Evolutionary conservation across 2,888 invertebrate species (phyloP), one percentile per base, ranked within the genome.

Genomic region (Scelioninae gen. 1): DNA sequence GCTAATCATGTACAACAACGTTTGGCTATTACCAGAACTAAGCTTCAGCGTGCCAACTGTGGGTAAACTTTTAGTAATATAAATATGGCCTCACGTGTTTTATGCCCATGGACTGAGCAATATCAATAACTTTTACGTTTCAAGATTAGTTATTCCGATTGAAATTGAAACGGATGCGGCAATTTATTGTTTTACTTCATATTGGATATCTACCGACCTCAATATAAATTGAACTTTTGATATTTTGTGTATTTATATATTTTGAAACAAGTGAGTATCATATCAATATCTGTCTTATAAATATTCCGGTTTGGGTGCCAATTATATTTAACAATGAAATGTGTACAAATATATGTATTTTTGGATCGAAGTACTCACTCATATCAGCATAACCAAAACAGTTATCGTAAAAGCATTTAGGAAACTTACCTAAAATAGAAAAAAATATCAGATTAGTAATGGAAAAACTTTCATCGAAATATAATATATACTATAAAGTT

Each of bases 21-120:
- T 78, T 80, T 68, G 68, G 60, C 66, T 68, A 74, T 74, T 74
- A 74, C 56, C 8, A 34, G n/a, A 16, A 43, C 49, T 10, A 29
- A 38, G 15, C 56, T 66, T 47, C n/a, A 16, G 29, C n/a, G 43
- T 55, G 45, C 29, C 55, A 69, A 62, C 58, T 63, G 13, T 23
- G 7, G 45, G 16, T n/a, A 55, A 45, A 13, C 9, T 32, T 15
- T 66, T 58, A 43, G 71, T 15, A 49, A 71, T n/a, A 63, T 43
- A 79, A 74, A 79, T 71, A 71, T 23, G 43, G 31, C 11, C 3
- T 23, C n/a, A 38, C 23, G 34, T 31, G 40, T 56, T 55, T 78
- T 74, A 74, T 10, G 11, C n/a, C 23, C 45, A 15, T 8, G 32
- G 8, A 32, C 11, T 13, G 23, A 15, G 11, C 40, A 51, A 13